A percentile compares a stretch with the other conserved stretches of the same genome.
Evolutionary conservation across 2,113 vertebrate genomes (phyloP).

Genomic region (Acanthochromis polyacanthus): DNA sequence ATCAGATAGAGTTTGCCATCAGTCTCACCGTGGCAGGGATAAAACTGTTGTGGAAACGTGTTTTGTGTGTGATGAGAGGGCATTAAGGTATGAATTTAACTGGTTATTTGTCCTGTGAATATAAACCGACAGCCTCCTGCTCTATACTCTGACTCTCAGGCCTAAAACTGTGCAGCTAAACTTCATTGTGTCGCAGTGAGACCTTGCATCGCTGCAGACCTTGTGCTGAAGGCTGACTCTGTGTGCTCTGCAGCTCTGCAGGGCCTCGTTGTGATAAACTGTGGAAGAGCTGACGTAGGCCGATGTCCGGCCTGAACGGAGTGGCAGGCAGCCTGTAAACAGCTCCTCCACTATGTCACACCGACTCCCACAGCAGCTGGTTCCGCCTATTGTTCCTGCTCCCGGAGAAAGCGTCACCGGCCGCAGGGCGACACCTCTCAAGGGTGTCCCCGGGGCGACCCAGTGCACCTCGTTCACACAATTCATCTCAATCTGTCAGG

Average conservation of each 20-base stretch:
- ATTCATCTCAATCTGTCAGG: slow-evolving; percentile 59
- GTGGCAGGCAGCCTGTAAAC: slow-evolving; percentile 67
- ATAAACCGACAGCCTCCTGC: no score
- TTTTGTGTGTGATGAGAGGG: no score
- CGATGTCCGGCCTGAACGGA: slow-evolving; percentile 50
- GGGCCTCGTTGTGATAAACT: slow-evolving; percentile 24
- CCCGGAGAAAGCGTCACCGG: slow-evolving; percentile 62
- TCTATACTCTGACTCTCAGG: no score
- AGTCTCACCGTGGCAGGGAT: no score
- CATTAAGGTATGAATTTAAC: no score
- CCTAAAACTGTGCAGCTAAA: background rate
- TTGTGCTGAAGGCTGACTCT: slow-evolving; percentile 20
- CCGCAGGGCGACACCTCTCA: slow-evolving; percentile 69
- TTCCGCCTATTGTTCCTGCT: slow-evolving; percentile 82
- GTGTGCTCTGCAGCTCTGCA: background rate
- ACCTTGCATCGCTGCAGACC: no score
- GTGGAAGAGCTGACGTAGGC: slow-evolving; percentile 43
- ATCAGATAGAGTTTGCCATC: no score
- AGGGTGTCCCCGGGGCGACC: slow-evolving; percentile 69
- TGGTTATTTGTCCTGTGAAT: no score
- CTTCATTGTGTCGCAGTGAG: background rate
- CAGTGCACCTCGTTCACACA: slow-evolving; percentile 51
- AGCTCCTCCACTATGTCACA: slow-evolving; percentile 66
- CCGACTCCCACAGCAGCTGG: slow-evolving; percentile 78
- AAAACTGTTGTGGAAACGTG: no score